Conservation (phyloP, 2,113 vertebrate genomes). For the Microcebus griseorufus region DNA sequence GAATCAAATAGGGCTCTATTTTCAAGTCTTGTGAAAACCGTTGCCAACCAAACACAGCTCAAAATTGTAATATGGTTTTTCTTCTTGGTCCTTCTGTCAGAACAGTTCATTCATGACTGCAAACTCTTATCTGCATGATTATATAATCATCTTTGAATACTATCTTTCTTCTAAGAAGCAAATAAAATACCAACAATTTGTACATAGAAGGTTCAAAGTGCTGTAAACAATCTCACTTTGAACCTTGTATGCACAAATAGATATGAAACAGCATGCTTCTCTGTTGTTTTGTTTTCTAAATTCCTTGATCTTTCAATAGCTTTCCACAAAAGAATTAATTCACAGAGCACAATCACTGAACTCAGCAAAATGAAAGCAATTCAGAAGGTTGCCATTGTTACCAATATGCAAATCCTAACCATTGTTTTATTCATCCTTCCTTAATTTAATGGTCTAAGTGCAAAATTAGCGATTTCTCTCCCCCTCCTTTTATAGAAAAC, state of each 20-base stretch:
- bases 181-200: conserved; percentile 78
- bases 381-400: conserved; percentile 58
- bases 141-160: conserved; percentile 84
- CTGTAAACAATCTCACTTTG: conserved; percentile 79
- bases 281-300: conserved; percentile 67
- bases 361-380: conserved; percentile 68
- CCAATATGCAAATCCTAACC: not conserved
- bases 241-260: conserved; percentile 78
- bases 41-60: conserved; percentile 54
- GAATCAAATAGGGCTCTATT: not conserved
- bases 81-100: not conserved
- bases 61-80: conserved; percentile 4
- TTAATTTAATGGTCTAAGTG: conserved; percentile 25
- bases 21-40: conserved; percentile 5
- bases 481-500: conserved; percentile 14
- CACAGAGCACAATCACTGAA: conserved; percentile 43
- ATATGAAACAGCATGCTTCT: conserved; percentile 68
- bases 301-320: conserved; percentile 77
- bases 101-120: conserved; percentile 77
- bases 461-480: conserved; percentile 19
- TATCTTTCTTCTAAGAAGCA: conserved; percentile 82
- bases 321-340: conserved; percentile 78
- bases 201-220: not conserved
- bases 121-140: conserved; percentile 84
- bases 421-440: not conserved